Evolutionary conservation across 2,888 invertebrate species (phyloP), one percentile per base, ranked within the genome.

Genomic region (Cheilosia urbana): DNA sequence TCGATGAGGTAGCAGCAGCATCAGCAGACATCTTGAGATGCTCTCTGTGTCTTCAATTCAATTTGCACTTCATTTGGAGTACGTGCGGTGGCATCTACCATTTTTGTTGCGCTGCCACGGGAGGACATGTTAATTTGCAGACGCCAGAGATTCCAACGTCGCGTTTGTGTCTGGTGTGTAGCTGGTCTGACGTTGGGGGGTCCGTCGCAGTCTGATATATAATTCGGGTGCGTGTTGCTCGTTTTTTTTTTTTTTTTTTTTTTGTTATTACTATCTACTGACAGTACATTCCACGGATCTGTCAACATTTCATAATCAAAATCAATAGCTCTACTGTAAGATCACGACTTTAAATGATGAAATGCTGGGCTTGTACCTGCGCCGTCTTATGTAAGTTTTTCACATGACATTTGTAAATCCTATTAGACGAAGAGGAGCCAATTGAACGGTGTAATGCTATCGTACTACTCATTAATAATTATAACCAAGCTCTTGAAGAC

Each of bases 11-110:
- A 82, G 30, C 30, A 34, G 30, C 30, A 34, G 30, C 30, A 34
- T 27, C 30, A 30, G 30, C 30, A 30, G 82, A 82, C 82, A 78
- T 62, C 72, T 65, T 57, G 27, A 58, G 75, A 77, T 77, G 24
- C 11, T 69, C 75, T 47, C 42, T n/a, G 4, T 53, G 17, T 15
- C 51, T 37, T 42, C 40, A 63, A 69, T 76, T 83, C 72, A 83
- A 72, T 83, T 83, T 83, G 72, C 82, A 83, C 82, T 83, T 83
- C 72, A 72, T 83, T 83, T 68, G 55, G 66, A 72, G 78, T 72
- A 83, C 66, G 78, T 72, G 78, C 62, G 72, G 82, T 83, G 72
- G 66, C 82, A 78, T 78, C 47, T 77, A 63, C 51, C 55, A 51
- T 51, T 49, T 24, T 49, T 42, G 11, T 51, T 51, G 40, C 51